A percentile compares a stretch with the other conserved stretches of the same genome.
These are phyloP conservation scores for Ceratosolen fusciceps DNA, from an alignment of 1,140 invertebrate species.

Conservation along the genomic window DNA sequence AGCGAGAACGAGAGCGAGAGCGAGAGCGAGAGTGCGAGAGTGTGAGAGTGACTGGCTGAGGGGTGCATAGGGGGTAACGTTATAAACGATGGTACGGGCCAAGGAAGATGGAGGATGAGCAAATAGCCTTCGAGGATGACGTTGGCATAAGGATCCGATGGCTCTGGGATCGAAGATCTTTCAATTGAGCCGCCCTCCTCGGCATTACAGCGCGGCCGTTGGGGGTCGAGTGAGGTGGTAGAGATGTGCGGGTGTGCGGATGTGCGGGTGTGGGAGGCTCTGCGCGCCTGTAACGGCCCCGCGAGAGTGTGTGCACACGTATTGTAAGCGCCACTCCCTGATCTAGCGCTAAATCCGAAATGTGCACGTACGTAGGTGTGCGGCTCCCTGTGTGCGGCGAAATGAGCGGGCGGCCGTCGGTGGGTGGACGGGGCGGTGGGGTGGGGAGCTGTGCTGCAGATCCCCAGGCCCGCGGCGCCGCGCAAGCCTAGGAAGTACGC, in stretches of 20 bases:
- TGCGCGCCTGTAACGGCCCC: background rate
- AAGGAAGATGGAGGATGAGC: background rate
- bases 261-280: too few species aligned
- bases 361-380: background rate
- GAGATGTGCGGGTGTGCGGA: background rate
- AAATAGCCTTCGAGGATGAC: conserved; percentile 2
- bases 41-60: background rate
- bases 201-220: background rate
- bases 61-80: background rate
- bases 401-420: background rate
- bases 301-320: conserved; percentile 6
- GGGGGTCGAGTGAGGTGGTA: background rate
- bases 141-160: conserved; percentile 8
- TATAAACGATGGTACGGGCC: too few species aligned
- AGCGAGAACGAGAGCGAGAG: background rate
- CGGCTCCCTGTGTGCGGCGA: background rate
- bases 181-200: background rate
- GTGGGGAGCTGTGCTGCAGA: conserved; percentile 21
- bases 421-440: background rate
- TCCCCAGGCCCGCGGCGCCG: conserved; percentile 46
- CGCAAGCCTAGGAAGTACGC: conserved; percentile 7
- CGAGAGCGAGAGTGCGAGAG: too few species aligned
- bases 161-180: conserved; percentile 25
- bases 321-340: conserved; percentile 47
- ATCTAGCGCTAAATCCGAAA: conserved; percentile 43